These are phyloP conservation scores for Propithecus coquereli DNA, from an alignment of 2,113 vertebrate species.

Conservation along the genomic window DNA sequence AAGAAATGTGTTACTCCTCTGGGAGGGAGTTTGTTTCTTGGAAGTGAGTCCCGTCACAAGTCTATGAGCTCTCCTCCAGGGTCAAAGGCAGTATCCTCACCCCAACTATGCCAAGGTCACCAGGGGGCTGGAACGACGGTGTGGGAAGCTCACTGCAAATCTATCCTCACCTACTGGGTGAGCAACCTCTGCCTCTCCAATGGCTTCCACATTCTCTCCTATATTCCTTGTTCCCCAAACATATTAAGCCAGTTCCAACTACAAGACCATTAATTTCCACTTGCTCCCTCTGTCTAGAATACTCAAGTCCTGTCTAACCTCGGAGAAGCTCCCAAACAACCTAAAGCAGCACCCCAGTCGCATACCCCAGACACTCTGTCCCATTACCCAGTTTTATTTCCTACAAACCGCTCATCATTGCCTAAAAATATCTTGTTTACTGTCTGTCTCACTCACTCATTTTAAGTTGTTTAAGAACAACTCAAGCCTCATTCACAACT, in stretches of 20 bases:
- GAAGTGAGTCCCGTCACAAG: background rate
- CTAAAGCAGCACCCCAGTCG: background rate
- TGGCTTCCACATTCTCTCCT: background rate
- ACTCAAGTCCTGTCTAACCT: background rate
- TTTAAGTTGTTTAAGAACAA: background rate
- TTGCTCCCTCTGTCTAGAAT: background rate
- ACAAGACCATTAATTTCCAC: background rate
- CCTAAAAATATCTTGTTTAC: slow-evolving; percentile 34
- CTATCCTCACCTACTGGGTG: background rate
- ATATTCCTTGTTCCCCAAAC: background rate
- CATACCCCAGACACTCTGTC: background rate
- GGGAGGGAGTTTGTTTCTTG: background rate
- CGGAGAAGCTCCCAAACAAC: background rate
- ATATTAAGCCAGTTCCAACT: background rate
- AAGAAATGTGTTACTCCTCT: background rate
- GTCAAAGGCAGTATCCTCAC: background rate
- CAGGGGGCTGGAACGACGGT: background rate
- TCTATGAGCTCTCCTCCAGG: background rate
- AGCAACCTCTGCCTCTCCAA: background rate
- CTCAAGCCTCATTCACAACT: background rate
- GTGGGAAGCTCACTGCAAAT: background rate
- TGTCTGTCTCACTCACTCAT: background rate
- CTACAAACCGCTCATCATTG: background rate
- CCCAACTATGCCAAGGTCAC: background rate
- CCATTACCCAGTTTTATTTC: background rate